A percentile compares a stretch with the other conserved stretches of the same genome.
These are phyloP conservation scores for Gavia stellata DNA, from an alignment of 2,113 vertebrate species.

Conservation along the genomic window DNA sequence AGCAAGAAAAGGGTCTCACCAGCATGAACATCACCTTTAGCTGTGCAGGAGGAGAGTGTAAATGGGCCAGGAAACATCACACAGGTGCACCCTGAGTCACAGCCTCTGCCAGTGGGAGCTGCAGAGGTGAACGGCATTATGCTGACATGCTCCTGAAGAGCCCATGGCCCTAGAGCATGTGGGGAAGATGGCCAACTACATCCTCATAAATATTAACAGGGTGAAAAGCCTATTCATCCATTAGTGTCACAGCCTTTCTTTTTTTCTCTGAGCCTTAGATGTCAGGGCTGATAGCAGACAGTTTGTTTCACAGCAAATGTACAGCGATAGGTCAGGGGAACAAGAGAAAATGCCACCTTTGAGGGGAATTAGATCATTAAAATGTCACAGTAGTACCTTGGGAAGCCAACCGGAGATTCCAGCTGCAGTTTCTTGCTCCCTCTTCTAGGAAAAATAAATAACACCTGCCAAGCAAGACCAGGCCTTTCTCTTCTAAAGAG, in stretches of 20 bases:
- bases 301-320: background rate
- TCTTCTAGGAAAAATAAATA: slow-evolving; percentile 18
- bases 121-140: background rate
- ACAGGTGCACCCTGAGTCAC: background rate
- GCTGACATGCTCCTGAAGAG: fast-evolving
- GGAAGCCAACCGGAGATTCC: slow-evolving; percentile 22
- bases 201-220: background rate
- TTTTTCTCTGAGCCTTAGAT: background rate
- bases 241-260: background rate
- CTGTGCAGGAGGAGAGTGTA: background rate
- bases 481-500: background rate
- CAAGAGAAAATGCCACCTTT: slow-evolving; percentile 42
- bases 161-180: fast-evolving
- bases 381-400: slow-evolving; percentile 15
- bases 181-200: background rate
- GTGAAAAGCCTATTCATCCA: background rate
- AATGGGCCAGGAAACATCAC: background rate
- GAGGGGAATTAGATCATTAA: slow-evolving; percentile 45
- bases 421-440: background rate
- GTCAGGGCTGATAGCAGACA: background rate
- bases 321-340: background rate
- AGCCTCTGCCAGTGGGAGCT: background rate
- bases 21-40: background rate
- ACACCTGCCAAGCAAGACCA: background rate
- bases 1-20: background rate